These are phyloP conservation scores for Dorcus parallelipipedus DNA, from an alignment of 2,888 invertebrate species.

Conservation along the genomic window DNA sequence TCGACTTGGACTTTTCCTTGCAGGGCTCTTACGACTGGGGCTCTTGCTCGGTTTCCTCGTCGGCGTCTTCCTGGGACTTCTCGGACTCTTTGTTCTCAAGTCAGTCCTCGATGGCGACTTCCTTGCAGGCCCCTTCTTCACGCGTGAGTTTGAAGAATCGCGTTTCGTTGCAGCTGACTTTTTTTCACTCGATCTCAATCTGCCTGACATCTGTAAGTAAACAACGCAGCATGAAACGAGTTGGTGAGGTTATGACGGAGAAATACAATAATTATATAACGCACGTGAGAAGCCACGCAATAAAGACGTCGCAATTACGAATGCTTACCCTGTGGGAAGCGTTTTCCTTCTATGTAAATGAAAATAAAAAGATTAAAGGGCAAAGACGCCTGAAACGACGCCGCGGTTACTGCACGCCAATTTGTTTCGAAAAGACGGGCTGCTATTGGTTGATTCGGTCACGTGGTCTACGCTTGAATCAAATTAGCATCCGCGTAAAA, in stretches of 20 bases:
- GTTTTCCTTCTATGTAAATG: no score
- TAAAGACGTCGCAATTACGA: no score
- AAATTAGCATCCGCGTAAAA: not conserved
- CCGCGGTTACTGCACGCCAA: constrained; percentile 20
- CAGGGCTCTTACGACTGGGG: constrained; percentile 15
- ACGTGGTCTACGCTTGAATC: not conserved
- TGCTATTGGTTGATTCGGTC: constrained; percentile 12
- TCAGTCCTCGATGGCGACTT: not conserved
- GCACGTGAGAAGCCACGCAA: no score
- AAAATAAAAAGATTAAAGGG: not conserved
- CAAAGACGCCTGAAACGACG: constrained; percentile 22
- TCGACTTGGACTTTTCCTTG: constrained; percentile 18
- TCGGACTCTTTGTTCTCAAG: constrained; percentile 15
- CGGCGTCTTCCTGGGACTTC: constrained; percentile 1
- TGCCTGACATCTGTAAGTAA: constrained; percentile 16
- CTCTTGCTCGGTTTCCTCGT: constrained; percentile 3
- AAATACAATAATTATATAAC: no score
- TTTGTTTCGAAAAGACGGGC: constrained; percentile 20
- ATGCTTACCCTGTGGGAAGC: no score
- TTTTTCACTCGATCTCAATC: constrained; percentile 7
- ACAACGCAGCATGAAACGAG: not conserved
- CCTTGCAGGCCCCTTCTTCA: constrained; percentile 21
- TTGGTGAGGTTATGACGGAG: not conserved
- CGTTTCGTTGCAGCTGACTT: not conserved
- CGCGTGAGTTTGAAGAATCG: constrained; percentile 5